Base-by-base conservation (phyloP, 2,797 vertebrate genomes). In the Peromyscus eremicus region DNA sequence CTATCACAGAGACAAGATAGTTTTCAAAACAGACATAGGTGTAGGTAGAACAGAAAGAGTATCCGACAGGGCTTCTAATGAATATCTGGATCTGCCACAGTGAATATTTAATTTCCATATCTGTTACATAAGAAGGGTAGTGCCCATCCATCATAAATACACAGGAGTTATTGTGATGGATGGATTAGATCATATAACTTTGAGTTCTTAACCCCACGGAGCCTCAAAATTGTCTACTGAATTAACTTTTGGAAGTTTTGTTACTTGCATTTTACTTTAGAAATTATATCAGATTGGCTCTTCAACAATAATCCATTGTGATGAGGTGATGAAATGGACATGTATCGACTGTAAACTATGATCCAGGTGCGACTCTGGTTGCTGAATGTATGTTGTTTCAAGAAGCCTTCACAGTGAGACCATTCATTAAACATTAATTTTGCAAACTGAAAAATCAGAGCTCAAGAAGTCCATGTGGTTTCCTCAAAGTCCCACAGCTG, bases 271-370 rank as follows among this genome's bases (percentile, higher is more conserved):
- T 86, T 95, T 87, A 95, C 62, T 95, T 93, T 73, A 60, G 55
- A 93, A 97, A 97, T 92, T 75, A 90, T 46, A 92, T 3, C n/a
- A 81, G 43, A 43, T 55, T 92, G 25, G 40, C 16, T 75, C 70
- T 75, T 14, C 27, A 46, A 25, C 34, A 34, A 21, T 76, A 60
- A 23, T 23, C 27, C 10, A 5, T 2, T 49, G 32, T 16, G 27
- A n/a, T 6, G 6, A 87, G 46, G 83, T 60, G 46, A 84, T 40
- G 46, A 62, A 77, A 91, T 17, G 46, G 49, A 92, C 11, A 92
- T 40, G 37, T 37, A 40, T 2, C 84, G 70, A 52, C 11, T 84
- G 3, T 37, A 76, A 83, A 43, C 62, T 81, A 93, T 81, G 64
- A 89, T 16, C 6, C 34, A 32, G 37, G 49, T 2, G 29, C 1